These are phyloP conservation scores for Paragorgia papillata DNA, from an alignment of 92 coral and sea anemone genomes.

Conservation along the genomic window DNA sequence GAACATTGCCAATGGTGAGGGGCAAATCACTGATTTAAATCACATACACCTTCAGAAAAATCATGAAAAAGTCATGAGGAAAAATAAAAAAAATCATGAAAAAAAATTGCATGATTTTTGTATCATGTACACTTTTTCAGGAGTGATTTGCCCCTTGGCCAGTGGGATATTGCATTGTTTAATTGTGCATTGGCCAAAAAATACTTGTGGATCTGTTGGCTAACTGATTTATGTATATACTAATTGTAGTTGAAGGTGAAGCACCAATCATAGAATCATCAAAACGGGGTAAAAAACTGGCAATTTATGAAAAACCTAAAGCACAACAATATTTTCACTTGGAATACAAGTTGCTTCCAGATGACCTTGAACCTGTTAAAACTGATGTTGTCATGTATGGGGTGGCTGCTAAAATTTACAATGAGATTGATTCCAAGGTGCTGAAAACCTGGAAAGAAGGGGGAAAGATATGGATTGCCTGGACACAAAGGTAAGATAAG, in stretches of 20 bases:
- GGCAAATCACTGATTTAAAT: too few species aligned
- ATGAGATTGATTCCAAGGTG: constrained; percentile 91
- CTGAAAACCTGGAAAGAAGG: constrained; percentile 93
- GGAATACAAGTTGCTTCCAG: constrained; percentile 87
- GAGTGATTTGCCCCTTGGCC: too few species aligned
- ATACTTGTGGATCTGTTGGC: too few species aligned
- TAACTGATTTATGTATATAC: too few species aligned
- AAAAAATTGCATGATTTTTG: too few species aligned
- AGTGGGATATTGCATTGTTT: too few species aligned
- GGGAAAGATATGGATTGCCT: constrained; percentile 83
- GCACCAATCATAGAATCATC: constrained; percentile 44
- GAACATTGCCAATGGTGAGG: too few species aligned
- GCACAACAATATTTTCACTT: constrained; percentile 87
- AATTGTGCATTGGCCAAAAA: too few species aligned
- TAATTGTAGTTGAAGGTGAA: constrained; percentile 78
- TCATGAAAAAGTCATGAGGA: too few species aligned
- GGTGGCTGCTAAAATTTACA: constrained; percentile 92
- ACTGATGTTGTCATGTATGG: constrained; percentile 96
- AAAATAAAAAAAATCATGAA: too few species aligned
- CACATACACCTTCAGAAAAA: too few species aligned
- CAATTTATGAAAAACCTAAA: constrained; percentile 88
- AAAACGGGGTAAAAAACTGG: constrained; percentile 28
- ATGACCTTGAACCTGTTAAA: constrained; percentile 79
- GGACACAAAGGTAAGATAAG: constrained; percentile 91
- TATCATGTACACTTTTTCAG: too few species aligned